Conservation (phyloP, 2,113 vertebrate genomes). For the Oryctolagus cuniculus region mOryCun1.1 NC_091433.1:132462501-132463000, state of each 20-base stretch:
- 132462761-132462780: slow-evolving; percentile 73
- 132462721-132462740: slow-evolving; percentile 29
- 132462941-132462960: slow-evolving; percentile 84
- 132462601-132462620: slow-evolving; percentile 74
- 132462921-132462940: slow-evolving; percentile 83
- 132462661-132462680: slow-evolving; percentile 69
- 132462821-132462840: slow-evolving; percentile 82
- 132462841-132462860: slow-evolving; percentile 82
- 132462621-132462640: slow-evolving; percentile 39
- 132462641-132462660: slow-evolving; percentile 74
- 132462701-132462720: slow-evolving; percentile 57
- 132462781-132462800: slow-evolving; percentile 83
- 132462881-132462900: slow-evolving; percentile 85
- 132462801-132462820: slow-evolving; percentile 83
- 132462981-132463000: slow-evolving; percentile 66
- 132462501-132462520: slow-evolving; percentile 61
- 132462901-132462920: slow-evolving; percentile 85
- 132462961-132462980: slow-evolving; percentile 77
- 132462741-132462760: slow-evolving; percentile 73
- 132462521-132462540: slow-evolving; percentile 67
- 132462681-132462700: slow-evolving; percentile 56
- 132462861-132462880: slow-evolving; percentile 85
- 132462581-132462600: slow-evolving; percentile 76
- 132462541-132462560: slow-evolving; percentile 66
- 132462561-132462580: slow-evolving; percentile 65